phyloP scores from a whole-genome alignment of 2,888 invertebrate species.

The Drosophila phalerata region DNA sequence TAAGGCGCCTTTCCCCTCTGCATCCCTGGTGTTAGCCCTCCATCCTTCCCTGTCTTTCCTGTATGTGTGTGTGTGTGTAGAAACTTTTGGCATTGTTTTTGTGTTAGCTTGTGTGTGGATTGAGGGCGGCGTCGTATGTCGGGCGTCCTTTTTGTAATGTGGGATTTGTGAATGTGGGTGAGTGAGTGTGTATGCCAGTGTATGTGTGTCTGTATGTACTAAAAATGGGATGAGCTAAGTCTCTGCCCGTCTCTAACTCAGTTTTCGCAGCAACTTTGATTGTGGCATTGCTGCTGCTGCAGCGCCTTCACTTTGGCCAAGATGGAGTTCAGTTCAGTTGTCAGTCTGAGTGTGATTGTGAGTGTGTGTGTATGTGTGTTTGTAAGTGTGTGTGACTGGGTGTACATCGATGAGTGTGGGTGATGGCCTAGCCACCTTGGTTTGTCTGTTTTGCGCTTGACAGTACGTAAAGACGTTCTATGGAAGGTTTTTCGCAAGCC shows the following conservation, averaged over 20 bases:
- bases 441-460: constrained; percentile 76
- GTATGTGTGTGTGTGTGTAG: constrained; percentile 40
- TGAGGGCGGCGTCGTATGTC: constrained; percentile 68
- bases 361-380: constrained; percentile 21
- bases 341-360: constrained; percentile 45
- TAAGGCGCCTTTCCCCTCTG: constrained; percentile 55
- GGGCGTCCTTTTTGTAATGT: constrained; percentile 70
- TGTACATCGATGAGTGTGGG: constrained; percentile 30
- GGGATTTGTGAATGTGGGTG: constrained; percentile 45
- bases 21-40: neutral
- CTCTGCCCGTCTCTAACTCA: constrained; percentile 63
- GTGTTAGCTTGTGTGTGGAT: constrained; percentile 66
- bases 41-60: neutral
- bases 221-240: constrained; percentile 75
- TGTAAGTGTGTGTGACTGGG: constrained; percentile 12
- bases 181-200: constrained; percentile 10
- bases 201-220: constrained; percentile 34
- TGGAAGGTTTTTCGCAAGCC: constrained; percentile 63
- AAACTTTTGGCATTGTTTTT: constrained; percentile 82
- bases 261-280: constrained; percentile 79
- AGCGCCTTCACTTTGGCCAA: constrained; percentile 74
- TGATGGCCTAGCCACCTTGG: constrained; percentile 65
- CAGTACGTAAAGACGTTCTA: constrained; percentile 77
- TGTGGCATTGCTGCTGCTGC: constrained; percentile 72
- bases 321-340: constrained; percentile 73